Percentiles rank a stretch among this genome's conserved stretches.
Conservation (phyloP, 2,113 vertebrate species). For the Centrocercus urophasianus region DNA sequence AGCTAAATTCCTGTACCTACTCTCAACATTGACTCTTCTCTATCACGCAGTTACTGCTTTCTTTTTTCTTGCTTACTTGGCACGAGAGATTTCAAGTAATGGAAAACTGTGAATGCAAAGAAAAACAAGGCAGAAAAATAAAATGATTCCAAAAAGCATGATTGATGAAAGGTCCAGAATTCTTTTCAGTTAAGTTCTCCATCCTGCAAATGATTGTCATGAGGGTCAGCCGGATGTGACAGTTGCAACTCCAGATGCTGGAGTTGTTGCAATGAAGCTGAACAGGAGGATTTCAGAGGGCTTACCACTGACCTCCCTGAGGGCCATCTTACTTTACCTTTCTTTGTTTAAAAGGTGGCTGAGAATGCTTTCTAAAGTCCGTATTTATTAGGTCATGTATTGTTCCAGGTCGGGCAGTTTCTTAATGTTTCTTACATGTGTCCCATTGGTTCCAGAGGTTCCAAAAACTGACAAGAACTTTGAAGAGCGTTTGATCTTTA, state of each 20-base stretch:
- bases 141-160: not conserved
- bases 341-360: not conserved
- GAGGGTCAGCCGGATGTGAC: not conserved
- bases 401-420: not conserved
- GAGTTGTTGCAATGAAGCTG: not conserved
- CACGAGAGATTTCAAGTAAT: not conserved
- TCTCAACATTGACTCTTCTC: not conserved
- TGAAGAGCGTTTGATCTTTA: constrained; percentile 94
- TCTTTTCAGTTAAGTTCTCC: not conserved
- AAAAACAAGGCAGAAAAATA: not conserved
- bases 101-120: not conserved
- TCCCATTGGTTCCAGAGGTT: constrained; percentile 84
- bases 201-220: not conserved
- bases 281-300: not conserved
- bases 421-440: not conserved
- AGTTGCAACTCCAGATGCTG: not conserved
- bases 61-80: not conserved
- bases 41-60: not conserved
- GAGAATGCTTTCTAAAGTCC: not conserved
- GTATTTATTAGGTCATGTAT: not conserved
- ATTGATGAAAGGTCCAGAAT: not conserved
- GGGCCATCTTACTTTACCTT: not conserved
- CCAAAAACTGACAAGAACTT: constrained; percentile 98
- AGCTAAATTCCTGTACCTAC: not conserved
- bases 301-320: not conserved